These are phyloP conservation scores for Dermolepida albohirtum DNA, from an alignment of 2,888 invertebrate species.

Conservation along the genomic window DNA sequence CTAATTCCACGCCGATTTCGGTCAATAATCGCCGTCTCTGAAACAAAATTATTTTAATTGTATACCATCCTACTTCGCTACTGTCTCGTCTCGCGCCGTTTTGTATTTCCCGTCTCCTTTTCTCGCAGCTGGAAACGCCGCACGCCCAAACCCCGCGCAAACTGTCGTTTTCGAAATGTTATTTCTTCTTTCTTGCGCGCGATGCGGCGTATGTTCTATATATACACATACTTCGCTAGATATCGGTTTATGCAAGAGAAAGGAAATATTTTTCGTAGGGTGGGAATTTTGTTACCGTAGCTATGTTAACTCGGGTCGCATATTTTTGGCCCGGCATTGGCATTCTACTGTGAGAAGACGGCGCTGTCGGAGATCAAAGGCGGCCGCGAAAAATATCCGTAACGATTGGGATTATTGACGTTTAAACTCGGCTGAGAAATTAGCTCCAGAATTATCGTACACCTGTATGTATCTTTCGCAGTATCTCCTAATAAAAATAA, in stretches of 20 bases:
- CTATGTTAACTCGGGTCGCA: conserved; percentile 36
- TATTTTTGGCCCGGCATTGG: conserved; percentile 22
- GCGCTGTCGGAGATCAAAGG: conserved; percentile 34
- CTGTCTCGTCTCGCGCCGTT: conserved; percentile 6
- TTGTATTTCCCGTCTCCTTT: not conserved
- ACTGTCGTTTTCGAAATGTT: no score
- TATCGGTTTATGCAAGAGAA: conserved; percentile 2
- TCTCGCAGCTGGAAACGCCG: no score
- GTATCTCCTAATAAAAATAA: no score
- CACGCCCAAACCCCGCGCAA: no score
- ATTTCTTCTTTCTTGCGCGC: no score
- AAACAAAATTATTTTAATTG: conserved; percentile 36
- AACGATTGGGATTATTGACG: conserved; percentile 57
- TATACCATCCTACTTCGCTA: conserved; percentile 8
- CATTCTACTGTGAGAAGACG: conserved; percentile 28
- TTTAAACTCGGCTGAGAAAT: conserved; percentile 10
- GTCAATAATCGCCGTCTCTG: conserved; percentile 32
- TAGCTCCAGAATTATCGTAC: no score
- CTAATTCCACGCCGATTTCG: conserved; percentile 31
- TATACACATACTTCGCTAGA: not conserved
- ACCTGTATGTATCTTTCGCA: no score
- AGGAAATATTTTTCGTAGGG: conserved; percentile 37
- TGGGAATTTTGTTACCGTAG: conserved; percentile 33
- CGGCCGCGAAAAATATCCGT: conserved; percentile 46
- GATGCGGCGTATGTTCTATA: no score